These are phyloP conservation scores for Lethenteron reissneri DNA, from an alignment of 2,113 vertebrate species.

Conservation along the genomic window DNA sequence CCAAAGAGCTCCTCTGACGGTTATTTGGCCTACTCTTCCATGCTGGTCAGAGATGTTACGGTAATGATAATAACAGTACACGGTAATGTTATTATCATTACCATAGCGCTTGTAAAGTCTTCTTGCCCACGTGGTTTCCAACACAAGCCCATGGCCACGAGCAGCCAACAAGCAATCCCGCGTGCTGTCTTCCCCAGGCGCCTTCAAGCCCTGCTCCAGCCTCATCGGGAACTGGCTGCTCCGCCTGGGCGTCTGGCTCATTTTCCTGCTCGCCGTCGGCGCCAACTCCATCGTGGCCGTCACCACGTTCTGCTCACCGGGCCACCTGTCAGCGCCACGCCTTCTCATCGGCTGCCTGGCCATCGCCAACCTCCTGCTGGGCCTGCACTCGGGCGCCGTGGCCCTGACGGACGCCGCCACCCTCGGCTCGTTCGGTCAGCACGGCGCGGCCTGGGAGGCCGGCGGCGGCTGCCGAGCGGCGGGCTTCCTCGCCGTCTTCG, in stretches of 20 bases:
- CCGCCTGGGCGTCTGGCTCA: constrained; percentile 49
- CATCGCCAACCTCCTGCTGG: constrained; percentile 41
- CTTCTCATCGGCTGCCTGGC: constrained; percentile 52
- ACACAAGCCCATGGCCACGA: too few relatives aligned
- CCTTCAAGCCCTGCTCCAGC: constrained; percentile 59
- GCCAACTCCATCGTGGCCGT: constrained; percentile 46
- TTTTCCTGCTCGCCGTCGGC: constrained; percentile 34
- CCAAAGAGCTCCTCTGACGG: too few relatives aligned
- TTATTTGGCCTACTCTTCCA: too few relatives aligned
- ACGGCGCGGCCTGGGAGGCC: constrained; percentile 52
- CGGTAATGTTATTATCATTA: too few relatives aligned
- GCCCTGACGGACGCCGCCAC: constrained; percentile 49
- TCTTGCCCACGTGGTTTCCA: too few relatives aligned
- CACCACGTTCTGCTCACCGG: constrained; percentile 31
- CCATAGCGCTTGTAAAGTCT: too few relatives aligned
- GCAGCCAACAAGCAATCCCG: too few relatives aligned
- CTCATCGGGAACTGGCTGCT: constrained; percentile 72
- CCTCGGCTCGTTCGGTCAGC: constrained; percentile 52
- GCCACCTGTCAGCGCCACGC: constrained; percentile 30
- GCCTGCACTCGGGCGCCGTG: constrained; percentile 42
- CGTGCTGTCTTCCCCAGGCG: constrained; percentile 26
- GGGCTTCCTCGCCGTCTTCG: constrained; percentile 52
- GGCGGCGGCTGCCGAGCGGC: constrained; percentile 45
- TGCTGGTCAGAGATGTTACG: too few relatives aligned
- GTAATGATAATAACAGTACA: too few relatives aligned